phyloP scores from a whole-genome alignment of 2,888 invertebrate genomes.

The Leptopilina syphax region DNA sequence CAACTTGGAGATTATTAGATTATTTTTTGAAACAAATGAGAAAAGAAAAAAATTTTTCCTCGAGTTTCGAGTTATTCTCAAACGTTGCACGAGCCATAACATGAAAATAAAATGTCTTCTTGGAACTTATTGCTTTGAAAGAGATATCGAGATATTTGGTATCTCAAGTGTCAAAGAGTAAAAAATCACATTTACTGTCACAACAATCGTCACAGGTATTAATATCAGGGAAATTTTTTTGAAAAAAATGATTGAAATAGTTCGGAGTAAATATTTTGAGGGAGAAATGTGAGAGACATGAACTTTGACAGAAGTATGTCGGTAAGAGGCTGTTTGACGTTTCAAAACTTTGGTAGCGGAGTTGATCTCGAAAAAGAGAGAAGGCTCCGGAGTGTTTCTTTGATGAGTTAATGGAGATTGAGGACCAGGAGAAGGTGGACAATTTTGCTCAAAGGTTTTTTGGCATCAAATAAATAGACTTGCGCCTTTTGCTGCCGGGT shows the following conservation, averaged over 20 bases:
- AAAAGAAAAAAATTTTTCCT: neutral
- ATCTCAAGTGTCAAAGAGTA: conserved; percentile 4
- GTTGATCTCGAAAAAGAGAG: neutral
- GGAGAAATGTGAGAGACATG: neutral
- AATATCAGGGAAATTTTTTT: neutral
- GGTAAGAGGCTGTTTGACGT: neutral
- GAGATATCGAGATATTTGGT: neutral
- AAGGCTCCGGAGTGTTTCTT: neutral
- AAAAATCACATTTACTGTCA: conserved; percentile 1
- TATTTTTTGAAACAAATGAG: neutral
- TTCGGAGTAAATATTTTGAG: conserved; percentile 3
- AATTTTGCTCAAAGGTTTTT: conserved; percentile 27
- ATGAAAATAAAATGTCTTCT: conserved; percentile 28
- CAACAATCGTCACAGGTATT: neutral
- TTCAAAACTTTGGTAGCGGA: conserved; percentile 3
- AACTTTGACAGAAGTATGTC: conserved; percentile 37
- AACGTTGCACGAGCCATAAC: conserved; percentile 22
- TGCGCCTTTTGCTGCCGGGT: conserved; percentile 36
- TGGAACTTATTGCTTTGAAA: neutral
- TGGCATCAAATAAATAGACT: conserved; percentile 26
- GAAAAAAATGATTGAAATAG: neutral
- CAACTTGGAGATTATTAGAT: neutral
- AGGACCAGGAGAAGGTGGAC: conserved; percentile 17
- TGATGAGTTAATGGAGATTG: neutral
- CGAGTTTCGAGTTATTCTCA: too few relatives aligned